phyloP scores from a whole-genome alignment of 2,113 vertebrate species.

The Rhea americana region DNA sequence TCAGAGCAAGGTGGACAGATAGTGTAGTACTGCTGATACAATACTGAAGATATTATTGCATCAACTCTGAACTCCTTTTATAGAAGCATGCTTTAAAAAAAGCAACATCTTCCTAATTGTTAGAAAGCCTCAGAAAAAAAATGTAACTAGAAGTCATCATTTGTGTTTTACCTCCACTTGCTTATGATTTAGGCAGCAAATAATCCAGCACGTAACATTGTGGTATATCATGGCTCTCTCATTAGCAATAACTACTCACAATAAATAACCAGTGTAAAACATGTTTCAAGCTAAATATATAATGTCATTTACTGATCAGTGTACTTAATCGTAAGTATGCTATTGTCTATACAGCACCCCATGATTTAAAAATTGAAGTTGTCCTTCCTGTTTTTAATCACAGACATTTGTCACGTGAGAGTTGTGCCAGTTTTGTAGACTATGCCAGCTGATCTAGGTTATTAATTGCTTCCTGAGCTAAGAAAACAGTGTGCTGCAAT shows the following conservation, averaged over 20 bases:
- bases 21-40: background rate
- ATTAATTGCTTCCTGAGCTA: background rate
- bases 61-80: background rate
- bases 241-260: background rate
- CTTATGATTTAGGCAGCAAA: background rate
- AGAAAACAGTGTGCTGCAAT: background rate
- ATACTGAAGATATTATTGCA: background rate
- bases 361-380: background rate
- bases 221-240: fast-evolving
- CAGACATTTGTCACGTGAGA: background rate
- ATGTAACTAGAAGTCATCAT: background rate
- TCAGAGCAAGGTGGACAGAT: background rate
- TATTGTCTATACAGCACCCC: background rate
- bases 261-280: background rate
- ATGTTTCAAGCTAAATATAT: background rate
- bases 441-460: background rate
- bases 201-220: fast-evolving
- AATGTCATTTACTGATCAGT: background rate
- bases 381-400: slow-evolving; percentile 18
- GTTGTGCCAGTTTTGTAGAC: background rate
- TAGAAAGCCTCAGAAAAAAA: background rate
- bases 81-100: background rate
- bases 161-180: background rate
- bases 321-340: background rate
- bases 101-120: background rate